Evolutionary conservation across 2,113 vertebrate genomes (phyloP).

Genomic region (Eretmochelys imbricata): DNA sequence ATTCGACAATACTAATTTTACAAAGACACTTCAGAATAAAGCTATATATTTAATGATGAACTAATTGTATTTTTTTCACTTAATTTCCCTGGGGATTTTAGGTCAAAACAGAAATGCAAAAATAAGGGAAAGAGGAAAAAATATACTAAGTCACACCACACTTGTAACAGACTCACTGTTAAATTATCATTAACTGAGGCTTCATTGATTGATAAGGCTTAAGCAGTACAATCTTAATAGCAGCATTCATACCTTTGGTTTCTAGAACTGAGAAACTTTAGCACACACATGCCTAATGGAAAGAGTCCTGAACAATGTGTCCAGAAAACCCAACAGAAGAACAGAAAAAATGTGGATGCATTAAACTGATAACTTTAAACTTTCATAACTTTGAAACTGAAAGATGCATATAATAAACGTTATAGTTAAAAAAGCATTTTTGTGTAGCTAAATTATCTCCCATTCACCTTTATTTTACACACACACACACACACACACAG

Average conservation of each 20-base stretch:
- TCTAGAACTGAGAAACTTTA: background rate
- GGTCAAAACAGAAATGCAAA: background rate
- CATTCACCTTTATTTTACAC: background rate
- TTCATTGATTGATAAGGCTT: background rate
- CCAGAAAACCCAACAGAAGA: background rate
- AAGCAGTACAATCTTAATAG: background rate
- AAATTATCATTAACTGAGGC: background rate
- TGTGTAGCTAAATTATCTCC: background rate
- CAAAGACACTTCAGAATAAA: background rate
- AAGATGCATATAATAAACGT: background rate
- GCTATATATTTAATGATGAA: background rate
- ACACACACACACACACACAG: background rate
- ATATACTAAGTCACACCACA: background rate
- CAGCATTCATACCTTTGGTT: background rate
- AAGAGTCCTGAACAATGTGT: background rate
- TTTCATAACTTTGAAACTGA: background rate
- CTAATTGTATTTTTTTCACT: background rate
- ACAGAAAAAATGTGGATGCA: background rate
- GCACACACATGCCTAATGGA: background rate
- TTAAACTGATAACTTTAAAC: background rate
- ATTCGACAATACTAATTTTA: background rate
- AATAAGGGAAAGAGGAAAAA: background rate
- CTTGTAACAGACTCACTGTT: background rate
- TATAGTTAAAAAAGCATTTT: background rate
- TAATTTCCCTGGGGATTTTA: background rate